Base-by-base conservation (phyloP, 1,140 invertebrate genomes). In the Oncopodura yosiiana region DNA sequence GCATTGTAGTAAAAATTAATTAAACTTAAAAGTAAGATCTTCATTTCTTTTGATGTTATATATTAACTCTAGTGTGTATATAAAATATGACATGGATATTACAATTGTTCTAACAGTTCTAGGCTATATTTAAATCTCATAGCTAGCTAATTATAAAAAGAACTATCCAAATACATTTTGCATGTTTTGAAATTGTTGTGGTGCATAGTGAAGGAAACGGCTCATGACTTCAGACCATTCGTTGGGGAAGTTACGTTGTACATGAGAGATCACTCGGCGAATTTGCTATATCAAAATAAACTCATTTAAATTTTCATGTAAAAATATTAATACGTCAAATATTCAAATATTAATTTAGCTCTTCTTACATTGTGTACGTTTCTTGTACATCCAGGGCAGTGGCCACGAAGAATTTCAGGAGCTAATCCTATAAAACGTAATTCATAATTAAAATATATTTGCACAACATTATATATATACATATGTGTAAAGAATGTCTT, bases 191-290 rank as follows among this genome's bases (percentile, higher is more conserved):
- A 50, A 36, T 3, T 53, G 55, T 27, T 54, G 18, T 21, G 29
- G 56, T 5, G 49, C 36, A 9, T 42, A 58, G 44, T 51, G 50
- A 14, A 65, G 37, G 49, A 63, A 65, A 16, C 61, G 41, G 21
- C 53, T 53, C 38, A 63, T 53, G 12, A 65, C 61, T 46, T 63
- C 58, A 6, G 54, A 49, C 63, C 63, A 65, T 48, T 63, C 61
- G 18, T 58, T 49, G 0, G 63, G 63, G 29, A 63, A 65, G 45
- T 63, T 63, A 1, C 63, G 45, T 24, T 65, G 63, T 11, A 65
- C 61, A 41, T 65, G 63, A 46, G 53, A 45, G n/a, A 65, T 65
- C 16, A 65, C 63, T 24, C 58, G 49, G 2, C 63, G 39, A 14
- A 65, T 60, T 46, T 65, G 60, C 11, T 18, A 23, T 53, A 34